Conservation (phyloP, 1,140 invertebrate species). For the Sycobia sp. region DNA sequence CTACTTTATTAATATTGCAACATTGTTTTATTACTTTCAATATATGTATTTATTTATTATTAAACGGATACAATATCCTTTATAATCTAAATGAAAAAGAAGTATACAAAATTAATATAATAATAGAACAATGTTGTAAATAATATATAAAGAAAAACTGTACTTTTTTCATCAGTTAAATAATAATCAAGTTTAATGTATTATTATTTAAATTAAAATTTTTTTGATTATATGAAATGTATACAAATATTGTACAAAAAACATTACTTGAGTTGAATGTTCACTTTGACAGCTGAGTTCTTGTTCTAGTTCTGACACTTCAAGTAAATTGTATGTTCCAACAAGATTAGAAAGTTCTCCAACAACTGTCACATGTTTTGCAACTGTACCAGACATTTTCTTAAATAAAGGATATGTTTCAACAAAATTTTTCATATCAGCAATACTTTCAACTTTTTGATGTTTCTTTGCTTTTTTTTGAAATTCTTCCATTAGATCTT, state of each 20-base stretch:
- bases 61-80: no score
- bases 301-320: conserved; percentile 96
- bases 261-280: conserved; percentile 83
- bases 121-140: no score
- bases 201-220: not conserved
- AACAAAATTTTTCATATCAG: conserved; percentile 98
- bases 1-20: no score
- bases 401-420: conserved; percentile 99
- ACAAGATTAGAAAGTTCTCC: conserved; percentile 91
- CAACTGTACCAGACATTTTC: conserved; percentile 98
- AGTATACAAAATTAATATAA: no score
- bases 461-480: conserved; percentile 94
- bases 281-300: conserved; percentile 93
- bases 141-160: conserved; percentile 20
- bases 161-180: not conserved
- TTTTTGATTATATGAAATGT: not conserved
- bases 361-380: conserved; percentile 96
- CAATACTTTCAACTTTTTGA: conserved; percentile 97
- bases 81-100: no score
- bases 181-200: not conserved
- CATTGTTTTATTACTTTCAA: no score
- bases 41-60: no score
- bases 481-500: conserved; percentile 96
- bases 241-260: not conserved
- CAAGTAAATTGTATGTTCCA: conserved; percentile 77